Evolutionary conservation across 2,113 vertebrate species (phyloP), one percentile per base, ranked within the genome.

Genomic region (Odobenus rosmarus): DNA sequence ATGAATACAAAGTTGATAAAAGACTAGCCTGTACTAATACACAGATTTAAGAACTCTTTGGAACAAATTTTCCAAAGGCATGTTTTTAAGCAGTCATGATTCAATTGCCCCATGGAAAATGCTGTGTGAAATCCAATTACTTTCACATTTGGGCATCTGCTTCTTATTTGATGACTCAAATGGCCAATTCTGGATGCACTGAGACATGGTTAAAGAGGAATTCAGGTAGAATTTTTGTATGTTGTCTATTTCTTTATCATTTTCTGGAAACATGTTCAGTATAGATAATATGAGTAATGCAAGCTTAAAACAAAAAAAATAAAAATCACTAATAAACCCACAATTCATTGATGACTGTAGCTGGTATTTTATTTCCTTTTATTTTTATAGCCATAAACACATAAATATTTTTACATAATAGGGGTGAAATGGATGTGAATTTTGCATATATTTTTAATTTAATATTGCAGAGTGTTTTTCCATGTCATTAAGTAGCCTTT

Each of bases 81-180:
- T 86, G 19, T 89, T 96, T 97, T 95, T 93, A 96, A 93, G 76
- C 74, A 92, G 76, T 86, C 74, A 46, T 59, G 76, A 97, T 96
- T 97, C 74, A 93, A 67, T 36, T 87, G 74, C 15, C 64, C 67
- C 59, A 81, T 87, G 86, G 80, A 97, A 97, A 97, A 92, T 90
- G 59, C 8, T 95, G 39, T 74, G 67, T 97, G 80, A 96, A 96
- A 96, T 97, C 83, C 94, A 98, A 88, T 95, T 96, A 97, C 28
- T 92, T 96, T 96, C 84, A 97, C 62, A 85, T 97, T 96, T 97
- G 67, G 83, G 62, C 51, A 95, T 62, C 76, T 96, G 80, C 51
- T 96, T 87, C 69, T 96, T 61, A 88, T n/a, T 83, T 94, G 77
- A 94, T 86, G 62, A 92, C 81, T 87, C 74, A 92, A 96, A 93